Percentiles rank a stretch among this genome's conserved stretches.
Conservation (phyloP, 2,113 vertebrate genomes). For the Genyomyrus donnyi region DNA sequence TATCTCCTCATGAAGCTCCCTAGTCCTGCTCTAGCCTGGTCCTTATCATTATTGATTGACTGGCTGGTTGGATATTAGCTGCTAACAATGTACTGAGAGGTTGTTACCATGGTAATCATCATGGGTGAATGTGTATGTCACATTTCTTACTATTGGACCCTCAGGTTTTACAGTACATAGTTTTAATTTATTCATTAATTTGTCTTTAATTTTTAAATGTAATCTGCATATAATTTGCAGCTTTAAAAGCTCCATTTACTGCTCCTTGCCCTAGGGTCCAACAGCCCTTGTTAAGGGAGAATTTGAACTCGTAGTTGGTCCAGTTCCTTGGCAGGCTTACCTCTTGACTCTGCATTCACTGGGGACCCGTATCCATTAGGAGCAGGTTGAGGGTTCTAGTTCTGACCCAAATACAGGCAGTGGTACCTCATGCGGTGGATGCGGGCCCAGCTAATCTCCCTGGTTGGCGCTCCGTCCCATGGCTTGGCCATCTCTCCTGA, state of each 20-base stretch:
- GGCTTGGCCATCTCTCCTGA: background rate
- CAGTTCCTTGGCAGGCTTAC: background rate
- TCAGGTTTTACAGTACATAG: background rate
- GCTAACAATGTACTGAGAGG: background rate
- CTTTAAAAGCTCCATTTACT: background rate
- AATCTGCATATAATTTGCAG: slow-evolving; percentile 5
- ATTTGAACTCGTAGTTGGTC: background rate
- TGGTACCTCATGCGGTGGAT: background rate
- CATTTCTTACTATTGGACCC: background rate
- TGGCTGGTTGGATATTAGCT: background rate
- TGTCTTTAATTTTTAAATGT: background rate
- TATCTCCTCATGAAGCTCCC: background rate
- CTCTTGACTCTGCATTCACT: background rate
- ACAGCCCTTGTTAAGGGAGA: background rate
- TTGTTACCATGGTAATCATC: background rate
- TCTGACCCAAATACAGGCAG: background rate
- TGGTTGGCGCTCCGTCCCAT: background rate
- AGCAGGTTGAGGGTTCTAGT: background rate
- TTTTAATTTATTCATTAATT: background rate
- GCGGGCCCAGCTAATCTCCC: background rate
- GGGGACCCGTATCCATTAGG: background rate
- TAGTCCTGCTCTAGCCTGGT: background rate
- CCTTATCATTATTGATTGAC: background rate
- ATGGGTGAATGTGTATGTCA: background rate
- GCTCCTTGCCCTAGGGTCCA: background rate